Conservation (phyloP, 2,113 vertebrate genomes). For the Bubalus kerabau region DNA sequence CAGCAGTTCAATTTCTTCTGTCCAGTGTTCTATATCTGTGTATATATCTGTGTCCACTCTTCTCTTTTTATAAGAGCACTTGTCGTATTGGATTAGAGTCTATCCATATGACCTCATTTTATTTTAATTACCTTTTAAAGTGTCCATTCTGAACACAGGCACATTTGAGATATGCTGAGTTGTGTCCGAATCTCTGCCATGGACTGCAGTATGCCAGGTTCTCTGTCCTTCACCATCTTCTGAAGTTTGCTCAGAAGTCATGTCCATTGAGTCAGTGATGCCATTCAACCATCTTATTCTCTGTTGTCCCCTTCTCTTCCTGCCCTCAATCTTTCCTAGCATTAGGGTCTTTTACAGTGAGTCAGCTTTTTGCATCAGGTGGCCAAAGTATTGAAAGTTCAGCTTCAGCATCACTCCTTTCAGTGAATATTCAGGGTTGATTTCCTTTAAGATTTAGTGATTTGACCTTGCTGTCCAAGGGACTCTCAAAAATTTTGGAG, state of each 20-base stretch:
- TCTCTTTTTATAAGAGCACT: neutral
- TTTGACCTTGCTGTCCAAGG: neutral
- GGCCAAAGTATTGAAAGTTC: neutral
- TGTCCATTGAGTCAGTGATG: neutral
- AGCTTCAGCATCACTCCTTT: neutral
- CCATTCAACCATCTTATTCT: neutral
- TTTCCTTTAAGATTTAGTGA: neutral
- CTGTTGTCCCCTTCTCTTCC: neutral
- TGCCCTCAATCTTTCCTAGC: neutral
- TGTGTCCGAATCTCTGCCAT: neutral
- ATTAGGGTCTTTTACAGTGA: neutral
- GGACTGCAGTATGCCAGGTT: neutral
- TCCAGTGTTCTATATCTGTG: neutral
- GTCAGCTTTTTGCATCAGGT: neutral
- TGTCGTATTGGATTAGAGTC: neutral
- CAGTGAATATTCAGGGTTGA: neutral
- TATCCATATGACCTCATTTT: neutral
- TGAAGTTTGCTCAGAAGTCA: neutral
- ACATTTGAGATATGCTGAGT: neutral
- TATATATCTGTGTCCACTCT: neutral
- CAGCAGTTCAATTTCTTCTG: neutral
- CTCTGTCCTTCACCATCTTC: neutral
- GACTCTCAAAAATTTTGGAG: neutral
- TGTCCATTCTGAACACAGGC: neutral
- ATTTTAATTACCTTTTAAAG: neutral